phyloP scores from a whole-genome alignment of 2,113 vertebrate species.

The Ctenomys sociabilis region DNA sequence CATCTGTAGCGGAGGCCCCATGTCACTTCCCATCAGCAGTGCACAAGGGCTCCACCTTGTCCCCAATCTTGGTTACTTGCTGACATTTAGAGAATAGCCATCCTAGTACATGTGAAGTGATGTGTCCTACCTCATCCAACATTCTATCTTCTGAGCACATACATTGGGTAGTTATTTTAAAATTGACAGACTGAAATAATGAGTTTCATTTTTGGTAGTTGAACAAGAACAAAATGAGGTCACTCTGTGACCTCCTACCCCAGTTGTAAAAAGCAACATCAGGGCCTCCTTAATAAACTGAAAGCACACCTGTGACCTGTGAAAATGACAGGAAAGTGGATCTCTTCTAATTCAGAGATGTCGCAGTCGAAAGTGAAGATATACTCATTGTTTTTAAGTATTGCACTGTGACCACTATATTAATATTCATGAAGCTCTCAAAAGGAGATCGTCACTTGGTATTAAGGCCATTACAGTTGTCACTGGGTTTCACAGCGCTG shows the following conservation, averaged over 20 bases:
- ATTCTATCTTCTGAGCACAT: background rate
- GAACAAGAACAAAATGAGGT: background rate
- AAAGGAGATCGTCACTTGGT: constrained; percentile 65
- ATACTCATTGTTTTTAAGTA: constrained; percentile 69
- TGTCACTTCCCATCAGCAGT: background rate
- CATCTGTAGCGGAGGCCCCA: background rate
- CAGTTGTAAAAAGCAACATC: background rate
- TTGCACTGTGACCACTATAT: constrained; percentile 61
- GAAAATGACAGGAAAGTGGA: background rate
- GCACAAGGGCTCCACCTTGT: background rate
- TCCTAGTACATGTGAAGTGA: background rate
- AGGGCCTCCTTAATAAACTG: background rate
- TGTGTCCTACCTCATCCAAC: background rate
- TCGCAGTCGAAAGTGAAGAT: background rate
- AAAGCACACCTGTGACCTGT: background rate
- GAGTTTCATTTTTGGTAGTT: background rate
- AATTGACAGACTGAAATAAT: background rate
- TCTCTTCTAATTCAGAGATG: constrained; percentile 25
- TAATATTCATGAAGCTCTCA: constrained; percentile 71
- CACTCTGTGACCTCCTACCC: background rate
- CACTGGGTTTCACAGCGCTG: constrained; percentile 40
- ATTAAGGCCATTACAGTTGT: constrained; percentile 12
- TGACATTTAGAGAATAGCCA: background rate
- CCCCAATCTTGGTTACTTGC: background rate
- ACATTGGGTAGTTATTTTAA: background rate